Evolutionary conservation across 2,797 vertebrate species (phyloP), one percentile per base, ranked within the genome.

Genomic region (Pseudopleuronectes americanus): DNA sequence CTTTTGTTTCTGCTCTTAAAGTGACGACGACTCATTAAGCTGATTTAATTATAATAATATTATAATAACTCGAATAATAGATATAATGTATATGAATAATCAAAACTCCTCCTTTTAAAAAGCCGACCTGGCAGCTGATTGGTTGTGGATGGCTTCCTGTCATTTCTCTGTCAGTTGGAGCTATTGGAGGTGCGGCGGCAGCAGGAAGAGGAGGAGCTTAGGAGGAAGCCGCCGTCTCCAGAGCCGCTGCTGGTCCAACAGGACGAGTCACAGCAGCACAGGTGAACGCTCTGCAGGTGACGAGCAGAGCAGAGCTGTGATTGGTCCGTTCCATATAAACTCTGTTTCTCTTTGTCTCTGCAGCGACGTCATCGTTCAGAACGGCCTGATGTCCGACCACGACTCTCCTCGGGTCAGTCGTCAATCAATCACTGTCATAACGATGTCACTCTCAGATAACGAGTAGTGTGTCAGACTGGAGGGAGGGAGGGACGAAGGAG

Each of bases 131-230:
- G 45, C 19, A 48, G 45, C 45, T 17, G 43, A 19, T 47, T 47
- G 14, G 43, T 47, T 47, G 17, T 4, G 13, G 14, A 13, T 41
- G 12, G 38, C 16, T 41, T 41, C 38, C 38, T 41, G 13, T 13
- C 38, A 41, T 41, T 41, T 41, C 14, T 41, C 12, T 41, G 38
- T 33, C 74, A 98, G 97, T 64, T 98, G 96, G 97, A 99, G 81
- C 92, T 98, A 89, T 85, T 98, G 94, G 97, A 99, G 92, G 97
- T 98, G 84, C 95, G 97, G 90, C 94, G 96, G 90, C 94, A 93
- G 84, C 97, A 99, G 86, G 97, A 99, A 92, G 97, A 98, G 52
- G 96, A 98, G 78, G 97, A 98, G 88, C 87, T 94, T 82, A 96
- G 94, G 91, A 95, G 96, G 79, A 94, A 94, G 82, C 96, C 96